These are phyloP conservation scores for Drosophila kambysellisi DNA, from an alignment of 2,888 invertebrate genomes.

Conservation along the genomic window DNA sequence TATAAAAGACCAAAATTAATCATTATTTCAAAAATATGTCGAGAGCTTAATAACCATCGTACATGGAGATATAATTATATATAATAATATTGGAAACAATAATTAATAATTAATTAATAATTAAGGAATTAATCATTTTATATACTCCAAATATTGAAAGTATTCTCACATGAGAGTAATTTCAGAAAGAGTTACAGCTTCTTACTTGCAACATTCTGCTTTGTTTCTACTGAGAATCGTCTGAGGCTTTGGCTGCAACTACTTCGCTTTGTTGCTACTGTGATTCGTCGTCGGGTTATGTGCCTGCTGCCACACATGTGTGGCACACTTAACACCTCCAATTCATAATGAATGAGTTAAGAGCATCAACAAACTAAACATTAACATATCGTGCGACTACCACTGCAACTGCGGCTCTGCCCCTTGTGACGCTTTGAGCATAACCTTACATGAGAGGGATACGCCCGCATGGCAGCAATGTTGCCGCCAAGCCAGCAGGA, in stretches of 20 bases:
- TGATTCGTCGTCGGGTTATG: conserved; percentile 2
- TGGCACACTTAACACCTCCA: conserved; percentile 73
- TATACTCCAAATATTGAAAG: neutral
- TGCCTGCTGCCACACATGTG: conserved; percentile 54
- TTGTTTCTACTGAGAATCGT: neutral
- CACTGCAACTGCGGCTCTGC: conserved; percentile 20
- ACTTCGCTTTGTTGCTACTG: neutral
- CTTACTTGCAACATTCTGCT: neutral
- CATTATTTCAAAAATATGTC: neutral
- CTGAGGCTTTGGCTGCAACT: neutral
- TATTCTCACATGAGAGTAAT: neutral
- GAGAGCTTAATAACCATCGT: neutral
- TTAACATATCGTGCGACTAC: conserved; percentile 64
- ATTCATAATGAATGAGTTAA: conserved; percentile 81
- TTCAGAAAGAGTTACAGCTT: neutral
- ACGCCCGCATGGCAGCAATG: conserved; percentile 63
- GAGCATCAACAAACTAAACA: conserved; percentile 77
- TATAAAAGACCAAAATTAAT: neutral
- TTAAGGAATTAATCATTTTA: neutral
- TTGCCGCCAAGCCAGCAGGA: conserved; percentile 47
- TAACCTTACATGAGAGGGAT: conserved; percentile 49
- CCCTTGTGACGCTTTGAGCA: conserved; percentile 31
- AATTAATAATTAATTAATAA: too few relatives aligned
- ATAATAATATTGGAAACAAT: neutral
- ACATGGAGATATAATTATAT: neutral